Evolutionary conservation across 1,140 invertebrate species (phyloP), one percentile per base, ranked within the genome.

Genomic region (Dendroctonus ponderosae): DNA sequence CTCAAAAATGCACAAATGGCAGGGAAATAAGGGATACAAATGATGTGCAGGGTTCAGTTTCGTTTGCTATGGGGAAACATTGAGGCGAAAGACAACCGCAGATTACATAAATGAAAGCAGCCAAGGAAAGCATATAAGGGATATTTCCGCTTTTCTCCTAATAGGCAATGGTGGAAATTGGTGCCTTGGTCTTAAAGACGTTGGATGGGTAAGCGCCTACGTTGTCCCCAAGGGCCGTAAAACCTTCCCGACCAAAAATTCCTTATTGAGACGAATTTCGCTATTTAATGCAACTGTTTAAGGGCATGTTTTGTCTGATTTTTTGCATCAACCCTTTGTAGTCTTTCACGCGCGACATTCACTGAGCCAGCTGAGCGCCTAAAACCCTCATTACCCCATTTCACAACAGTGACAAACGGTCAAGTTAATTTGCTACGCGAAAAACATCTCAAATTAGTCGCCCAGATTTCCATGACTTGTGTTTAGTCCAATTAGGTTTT

Each of bases 361-460:
- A 42, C 14, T 42, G 12, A n/a, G 1, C 26, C 12, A 42, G 6
- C 43, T 58, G 11, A 43, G 54, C 39, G 14, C n/a, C 41, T 58
- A 58, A 43, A 58, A 12, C 39, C 8, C 43, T 11, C 43, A 46
- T 50, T 49, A 11, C 5, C 41, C 58, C 12, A 12, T 49, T 52
- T 62, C 40, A 7, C 26, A 49, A 52, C 46, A 49, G 52, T 62
- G 60, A 62, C 60, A 62, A 62, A 62, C 50, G 60, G 60, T 62
- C 60, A 62, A 62, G 50, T 62, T 62, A 62, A 62, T 62, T 52
- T 62, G 48, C 49, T 52, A 62, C 60, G 52, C 60, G 60, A 62
- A 62, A 62, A 62, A 62, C 60, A 62, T 62, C 60, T 62, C 60
- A 62, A 62, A 62, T 62, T 62, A 52, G 60, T 12, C 42, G 49